Conservation (phyloP, 2,888 invertebrate species). For the Aphodius sticticus region DNA sequence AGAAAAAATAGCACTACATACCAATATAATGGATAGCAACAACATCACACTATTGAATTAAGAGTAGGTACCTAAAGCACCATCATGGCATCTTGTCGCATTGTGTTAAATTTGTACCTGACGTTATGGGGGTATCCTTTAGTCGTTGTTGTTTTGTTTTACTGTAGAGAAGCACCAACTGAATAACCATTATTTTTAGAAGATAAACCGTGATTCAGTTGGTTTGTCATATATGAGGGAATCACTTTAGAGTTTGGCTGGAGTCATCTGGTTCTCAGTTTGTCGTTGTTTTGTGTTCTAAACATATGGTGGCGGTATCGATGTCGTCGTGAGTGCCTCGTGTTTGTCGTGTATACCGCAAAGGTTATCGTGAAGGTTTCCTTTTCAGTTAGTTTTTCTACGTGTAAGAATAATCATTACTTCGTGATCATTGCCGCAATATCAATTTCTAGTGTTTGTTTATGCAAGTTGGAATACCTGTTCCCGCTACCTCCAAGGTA, state of each 20-base stretch:
- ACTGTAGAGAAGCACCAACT: neutral
- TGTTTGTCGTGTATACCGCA: constrained; percentile 4
- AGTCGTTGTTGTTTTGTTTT: neutral
- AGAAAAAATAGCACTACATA: no score
- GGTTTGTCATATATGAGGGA: neutral
- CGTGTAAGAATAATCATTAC: neutral
- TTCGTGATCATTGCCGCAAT: neutral
- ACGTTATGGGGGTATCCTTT: neutral
- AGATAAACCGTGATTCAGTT: constrained; percentile 4
- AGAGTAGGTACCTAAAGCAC: no score
- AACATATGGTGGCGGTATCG: neutral
- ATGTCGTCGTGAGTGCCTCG: neutral
- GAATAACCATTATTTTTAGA: neutral
- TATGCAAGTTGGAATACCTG: neutral
- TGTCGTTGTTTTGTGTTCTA: neutral
- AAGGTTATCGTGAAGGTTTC: neutral
- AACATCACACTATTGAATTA: neutral
- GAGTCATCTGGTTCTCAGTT: neutral
- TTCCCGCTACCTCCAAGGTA: neutral
- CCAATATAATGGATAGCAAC: no score
- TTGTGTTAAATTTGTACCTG: constrained; percentile 4
- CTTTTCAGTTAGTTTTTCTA: neutral
- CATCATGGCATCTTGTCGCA: neutral
- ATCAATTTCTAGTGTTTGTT: neutral
- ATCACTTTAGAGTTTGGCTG: neutral